A percentile compares a stretch with the other conserved stretches of the same genome.
These are phyloP conservation scores for Liasis olivaceus DNA, from an alignment of 2,797 vertebrate species.

Conservation along the genomic window DNA sequence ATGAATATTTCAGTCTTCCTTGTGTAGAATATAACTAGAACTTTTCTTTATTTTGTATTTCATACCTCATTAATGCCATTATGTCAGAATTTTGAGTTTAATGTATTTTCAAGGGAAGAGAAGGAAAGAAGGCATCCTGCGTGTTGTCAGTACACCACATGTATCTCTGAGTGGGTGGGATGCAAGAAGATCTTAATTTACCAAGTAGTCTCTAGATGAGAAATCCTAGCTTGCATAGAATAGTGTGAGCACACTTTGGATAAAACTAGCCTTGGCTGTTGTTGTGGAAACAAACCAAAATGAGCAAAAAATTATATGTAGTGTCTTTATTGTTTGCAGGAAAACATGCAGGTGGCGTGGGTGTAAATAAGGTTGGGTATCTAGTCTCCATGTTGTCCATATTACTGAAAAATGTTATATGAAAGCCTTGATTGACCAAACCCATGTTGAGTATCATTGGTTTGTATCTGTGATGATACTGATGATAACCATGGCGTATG, in stretches of 20 bases:
- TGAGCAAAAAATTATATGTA: not conserved
- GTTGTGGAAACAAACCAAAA: not conserved
- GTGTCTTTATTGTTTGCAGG: not conserved
- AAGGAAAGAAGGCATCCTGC: not conserved
- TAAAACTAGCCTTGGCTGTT: not conserved
- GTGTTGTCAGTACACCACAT: not conserved
- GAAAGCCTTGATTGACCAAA: not conserved
- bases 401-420: not conserved
- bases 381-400: not conserved
- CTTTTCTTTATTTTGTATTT: not conserved
- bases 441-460: not conserved
- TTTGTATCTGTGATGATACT: not conserved
- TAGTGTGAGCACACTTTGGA: not conserved
- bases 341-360: not conserved
- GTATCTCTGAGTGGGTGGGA: not conserved
- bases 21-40: not conserved
- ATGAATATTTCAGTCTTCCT: conserved; percentile 27
- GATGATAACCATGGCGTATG: not conserved
- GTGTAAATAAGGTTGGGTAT: not conserved
- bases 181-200: not conserved
- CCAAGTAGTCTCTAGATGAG: not conserved
- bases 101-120: not conserved
- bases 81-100: not conserved
- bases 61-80: conserved; percentile 5
- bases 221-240: not conserved